Evolutionary conservation across 2,797 vertebrate species (phyloP).

Genomic region (Decapterus maruadsi): DNA sequence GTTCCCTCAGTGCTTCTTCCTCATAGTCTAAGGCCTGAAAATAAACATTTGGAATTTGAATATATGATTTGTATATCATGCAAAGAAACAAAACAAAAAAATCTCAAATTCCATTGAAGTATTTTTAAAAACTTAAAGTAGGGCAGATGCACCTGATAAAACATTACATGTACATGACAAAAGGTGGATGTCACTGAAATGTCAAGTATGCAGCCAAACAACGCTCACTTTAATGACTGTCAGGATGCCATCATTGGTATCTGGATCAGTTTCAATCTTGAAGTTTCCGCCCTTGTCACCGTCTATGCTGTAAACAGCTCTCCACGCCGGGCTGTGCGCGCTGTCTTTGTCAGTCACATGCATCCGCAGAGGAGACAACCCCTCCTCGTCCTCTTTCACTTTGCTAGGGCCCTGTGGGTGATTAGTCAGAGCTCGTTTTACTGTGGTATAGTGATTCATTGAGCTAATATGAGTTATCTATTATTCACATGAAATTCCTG

Average conservation of each 20-base stretch:
- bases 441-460: neutral
- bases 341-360: constrained; percentile 75
- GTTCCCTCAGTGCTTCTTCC: constrained; percentile 39
- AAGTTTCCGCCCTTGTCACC: constrained; percentile 71
- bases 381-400: constrained; percentile 69
- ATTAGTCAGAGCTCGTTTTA: neutral
- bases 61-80: neutral
- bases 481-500: too few species aligned
- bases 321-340: constrained; percentile 68
- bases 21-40: constrained; percentile 80
- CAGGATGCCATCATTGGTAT: constrained; percentile 84
- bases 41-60: neutral
- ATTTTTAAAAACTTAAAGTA: neutral
- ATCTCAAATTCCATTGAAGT: neutral
- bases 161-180: neutral
- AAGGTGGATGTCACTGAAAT: constrained; percentile 16
- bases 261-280: constrained; percentile 72
- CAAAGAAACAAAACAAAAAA: neutral
- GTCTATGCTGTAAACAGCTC: constrained; percentile 69
- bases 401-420: constrained; percentile 62
- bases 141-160: neutral
- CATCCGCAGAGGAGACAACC: constrained; percentile 69
- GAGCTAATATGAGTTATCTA: neutral
- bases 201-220: constrained; percentile 21
- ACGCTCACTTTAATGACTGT: constrained; percentile 73